A percentile compares a stretch with the other conserved stretches of the same genome.
Evolutionary conservation across 2,113 vertebrate species (phyloP).

Genomic region (Geococcyx californianus): DNA sequence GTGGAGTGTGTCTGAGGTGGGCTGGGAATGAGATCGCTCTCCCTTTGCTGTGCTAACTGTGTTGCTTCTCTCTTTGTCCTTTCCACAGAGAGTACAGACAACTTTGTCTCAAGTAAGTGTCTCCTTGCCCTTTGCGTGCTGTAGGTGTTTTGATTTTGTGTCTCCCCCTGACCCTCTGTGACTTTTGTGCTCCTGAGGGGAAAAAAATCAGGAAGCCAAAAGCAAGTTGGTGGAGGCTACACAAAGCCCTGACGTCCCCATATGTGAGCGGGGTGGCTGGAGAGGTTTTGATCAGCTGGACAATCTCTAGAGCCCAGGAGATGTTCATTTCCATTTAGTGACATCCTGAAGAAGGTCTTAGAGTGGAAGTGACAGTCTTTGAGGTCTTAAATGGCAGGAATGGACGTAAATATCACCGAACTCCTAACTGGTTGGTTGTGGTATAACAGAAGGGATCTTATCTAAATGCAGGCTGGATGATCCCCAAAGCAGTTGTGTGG

Average conservation of each 20-base stretch:
- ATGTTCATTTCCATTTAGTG: background rate
- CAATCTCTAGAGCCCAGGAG: background rate
- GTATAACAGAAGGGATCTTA: background rate
- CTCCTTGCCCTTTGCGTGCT: background rate
- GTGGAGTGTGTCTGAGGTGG: background rate
- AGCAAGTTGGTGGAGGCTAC: background rate
- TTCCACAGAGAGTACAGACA: constrained; percentile 80
- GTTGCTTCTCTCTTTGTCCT: constrained; percentile 62
- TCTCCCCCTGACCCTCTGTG: background rate
- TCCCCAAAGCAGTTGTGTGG: background rate
- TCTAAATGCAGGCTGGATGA: background rate
- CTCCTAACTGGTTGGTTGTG: background rate
- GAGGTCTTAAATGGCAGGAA: background rate
- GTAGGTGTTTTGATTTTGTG: background rate
- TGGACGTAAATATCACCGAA: background rate
- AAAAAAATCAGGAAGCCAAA: background rate
- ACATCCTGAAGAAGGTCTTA: background rate
- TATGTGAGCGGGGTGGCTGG: background rate
- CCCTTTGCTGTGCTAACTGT: background rate
- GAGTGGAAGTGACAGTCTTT: background rate
- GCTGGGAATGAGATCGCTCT: background rate
- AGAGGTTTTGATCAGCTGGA: background rate
- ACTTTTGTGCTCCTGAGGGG: background rate
- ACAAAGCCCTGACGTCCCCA: background rate
- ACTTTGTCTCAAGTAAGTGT: constrained; percentile 82